A percentile compares a stretch with the other conserved stretches of the same genome.
Evolutionary conservation across 2,113 vertebrate species (phyloP).

Genomic region (Bos taurus): DNA sequence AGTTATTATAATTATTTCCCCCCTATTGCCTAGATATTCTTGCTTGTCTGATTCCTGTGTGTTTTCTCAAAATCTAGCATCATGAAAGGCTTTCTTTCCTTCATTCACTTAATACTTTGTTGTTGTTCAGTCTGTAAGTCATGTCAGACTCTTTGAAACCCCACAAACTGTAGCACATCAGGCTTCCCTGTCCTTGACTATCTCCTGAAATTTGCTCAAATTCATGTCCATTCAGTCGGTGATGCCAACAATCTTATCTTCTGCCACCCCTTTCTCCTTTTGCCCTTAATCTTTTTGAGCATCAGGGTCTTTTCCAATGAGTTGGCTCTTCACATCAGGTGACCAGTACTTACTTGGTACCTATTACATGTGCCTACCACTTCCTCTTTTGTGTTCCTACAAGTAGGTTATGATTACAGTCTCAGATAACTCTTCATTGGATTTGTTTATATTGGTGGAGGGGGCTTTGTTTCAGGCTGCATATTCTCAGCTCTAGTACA

Average conservation of each 20-base stretch:
- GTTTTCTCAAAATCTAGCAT: not conserved
- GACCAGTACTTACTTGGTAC: not conserved
- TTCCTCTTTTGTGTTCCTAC: not conserved
- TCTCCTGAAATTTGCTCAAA: not conserved
- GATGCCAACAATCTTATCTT: not conserved
- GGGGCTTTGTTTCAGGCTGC: not conserved
- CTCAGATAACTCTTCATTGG: not conserved
- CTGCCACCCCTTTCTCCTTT: not conserved
- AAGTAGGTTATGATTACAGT: not conserved
- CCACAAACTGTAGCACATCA: not conserved
- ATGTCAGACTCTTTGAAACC: not conserved
- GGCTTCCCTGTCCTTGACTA: not conserved
- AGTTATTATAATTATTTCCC: not conserved
- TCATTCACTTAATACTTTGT: not conserved
- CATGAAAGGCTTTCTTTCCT: not conserved
- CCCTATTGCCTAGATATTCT: not conserved
- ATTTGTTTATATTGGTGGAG: not conserved
- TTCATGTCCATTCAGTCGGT: not conserved
- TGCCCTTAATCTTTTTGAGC: not conserved
- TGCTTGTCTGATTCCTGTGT: not conserved
- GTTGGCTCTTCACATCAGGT: not conserved
- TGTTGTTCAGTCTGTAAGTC: not conserved
- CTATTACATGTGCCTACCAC: not conserved
- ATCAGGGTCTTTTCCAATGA: not conserved
- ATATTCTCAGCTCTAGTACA: not conserved